Conservation (phyloP, 2,113 vertebrate species). For the Gracilinanus agilis region DNA sequence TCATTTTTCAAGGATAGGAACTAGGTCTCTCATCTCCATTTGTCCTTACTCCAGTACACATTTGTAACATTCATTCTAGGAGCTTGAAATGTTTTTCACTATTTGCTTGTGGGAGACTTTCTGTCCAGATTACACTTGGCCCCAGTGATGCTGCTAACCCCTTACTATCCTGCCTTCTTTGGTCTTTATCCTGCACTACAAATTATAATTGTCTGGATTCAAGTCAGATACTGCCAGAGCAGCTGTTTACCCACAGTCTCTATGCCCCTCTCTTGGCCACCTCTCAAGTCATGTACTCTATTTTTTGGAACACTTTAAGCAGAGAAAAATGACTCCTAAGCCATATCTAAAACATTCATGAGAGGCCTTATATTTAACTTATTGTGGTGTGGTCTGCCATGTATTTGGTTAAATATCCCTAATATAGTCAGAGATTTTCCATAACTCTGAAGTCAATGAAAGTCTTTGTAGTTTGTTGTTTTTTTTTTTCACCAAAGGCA, state of each 20-base stretch:
- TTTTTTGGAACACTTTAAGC: conserved; percentile 59
- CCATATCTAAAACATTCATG: conserved; percentile 50
- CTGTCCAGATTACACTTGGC: neutral
- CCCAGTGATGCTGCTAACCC: neutral
- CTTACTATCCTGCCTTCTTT: neutral
- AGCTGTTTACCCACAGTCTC: conserved; percentile 8
- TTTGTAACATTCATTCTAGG: neutral
- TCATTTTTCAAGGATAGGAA: conserved; percentile 26
- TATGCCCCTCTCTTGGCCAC: neutral
- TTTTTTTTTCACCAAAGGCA: conserved; percentile 65
- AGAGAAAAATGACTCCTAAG: conserved; percentile 64
- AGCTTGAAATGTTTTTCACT: neutral
- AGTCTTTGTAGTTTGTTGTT: conserved; percentile 68
- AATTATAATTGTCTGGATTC: conserved; percentile 18
- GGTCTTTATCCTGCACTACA: neutral
- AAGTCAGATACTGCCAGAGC: conserved; percentile 43
- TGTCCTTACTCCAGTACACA: neutral
- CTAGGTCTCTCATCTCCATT: neutral
- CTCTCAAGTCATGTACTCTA: conserved; percentile 39
- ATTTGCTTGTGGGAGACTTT: neutral
- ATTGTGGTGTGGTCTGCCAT: conserved; percentile 61
- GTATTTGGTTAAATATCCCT: conserved; percentile 76
- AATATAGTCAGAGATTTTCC: conserved; percentile 65
- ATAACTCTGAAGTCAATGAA: conserved; percentile 75
- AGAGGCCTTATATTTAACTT: conserved; percentile 69